Percentiles rank a stretch among this genome's conserved stretches.
Conservation (phyloP, 2,113 vertebrate genomes). For the Procavia capensis region DNA sequence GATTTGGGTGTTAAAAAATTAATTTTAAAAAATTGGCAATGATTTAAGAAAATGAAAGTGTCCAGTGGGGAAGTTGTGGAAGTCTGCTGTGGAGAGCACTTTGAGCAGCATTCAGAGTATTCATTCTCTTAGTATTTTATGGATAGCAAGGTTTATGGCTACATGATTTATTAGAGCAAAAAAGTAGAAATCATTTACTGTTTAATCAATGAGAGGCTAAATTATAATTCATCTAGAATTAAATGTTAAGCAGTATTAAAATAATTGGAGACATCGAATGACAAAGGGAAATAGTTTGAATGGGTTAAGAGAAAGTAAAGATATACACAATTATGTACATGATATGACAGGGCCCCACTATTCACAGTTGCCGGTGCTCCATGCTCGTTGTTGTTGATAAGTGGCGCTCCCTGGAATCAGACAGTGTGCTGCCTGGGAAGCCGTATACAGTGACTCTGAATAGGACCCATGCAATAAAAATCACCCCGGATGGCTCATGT, state of each 20-base stretch:
- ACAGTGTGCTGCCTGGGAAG: not conserved
- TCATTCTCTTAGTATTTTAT: not conserved
- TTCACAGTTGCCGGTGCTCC: not conserved
- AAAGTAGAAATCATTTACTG: not conserved
- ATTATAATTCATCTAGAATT: not conserved
- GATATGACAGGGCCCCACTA: no score
- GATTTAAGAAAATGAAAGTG: conserved; percentile 11
- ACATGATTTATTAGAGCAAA: not conserved
- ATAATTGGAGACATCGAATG: not conserved
- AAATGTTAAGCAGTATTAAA: not conserved
- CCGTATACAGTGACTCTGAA: not conserved
- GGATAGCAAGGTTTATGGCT: not conserved
- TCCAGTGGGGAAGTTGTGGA: not conserved
- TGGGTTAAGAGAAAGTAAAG: not conserved
- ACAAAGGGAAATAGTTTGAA: not conserved
- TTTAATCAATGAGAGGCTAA: not conserved
- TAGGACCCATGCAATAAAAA: not conserved
- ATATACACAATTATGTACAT: accelerated
- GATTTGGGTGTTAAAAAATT: conserved; percentile 18
- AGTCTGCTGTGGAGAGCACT: not conserved
- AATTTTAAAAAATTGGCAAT: not conserved
- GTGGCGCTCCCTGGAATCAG: not conserved
- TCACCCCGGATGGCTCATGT: no score
- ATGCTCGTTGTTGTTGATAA: not conserved
- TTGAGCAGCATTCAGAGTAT: not conserved